A percentile compares a stretch with the other conserved stretches of the same genome.
phyloP scores from a whole-genome alignment of 2,113 vertebrate species.

The Falco punctatus region DNA sequence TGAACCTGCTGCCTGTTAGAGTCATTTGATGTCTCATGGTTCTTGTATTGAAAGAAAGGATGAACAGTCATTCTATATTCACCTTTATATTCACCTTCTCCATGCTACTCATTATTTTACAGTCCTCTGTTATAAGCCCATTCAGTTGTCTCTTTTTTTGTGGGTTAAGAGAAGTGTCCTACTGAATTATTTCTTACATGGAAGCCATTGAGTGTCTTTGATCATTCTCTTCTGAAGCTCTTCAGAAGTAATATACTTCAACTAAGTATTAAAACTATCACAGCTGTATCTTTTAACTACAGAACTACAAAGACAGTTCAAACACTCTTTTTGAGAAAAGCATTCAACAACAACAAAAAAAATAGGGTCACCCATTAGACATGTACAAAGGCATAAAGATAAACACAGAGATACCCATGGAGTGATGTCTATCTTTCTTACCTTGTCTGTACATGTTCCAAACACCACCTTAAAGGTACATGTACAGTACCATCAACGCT shows the following conservation, averaged over 20 bases:
- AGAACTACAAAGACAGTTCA: background rate
- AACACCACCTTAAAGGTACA: background rate
- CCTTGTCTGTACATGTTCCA: background rate
- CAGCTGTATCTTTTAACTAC: background rate
- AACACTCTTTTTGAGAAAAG: background rate
- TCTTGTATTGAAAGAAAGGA: conserved; percentile 3
- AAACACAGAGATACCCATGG: background rate
- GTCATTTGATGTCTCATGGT: background rate
- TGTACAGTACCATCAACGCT: background rate
- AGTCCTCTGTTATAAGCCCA: background rate
- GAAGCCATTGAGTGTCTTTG: background rate
- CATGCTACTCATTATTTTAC: conserved; percentile 7
- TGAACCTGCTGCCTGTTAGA: background rate
- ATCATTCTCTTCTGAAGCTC: background rate
- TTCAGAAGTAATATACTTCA: background rate
- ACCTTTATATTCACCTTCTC: conserved; percentile 17
- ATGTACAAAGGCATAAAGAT: background rate
- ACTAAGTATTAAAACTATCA: background rate
- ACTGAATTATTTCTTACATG: conserved; percentile 49
- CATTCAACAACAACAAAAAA: background rate
- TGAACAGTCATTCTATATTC: background rate
- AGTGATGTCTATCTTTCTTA: background rate
- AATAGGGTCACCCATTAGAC: background rate
- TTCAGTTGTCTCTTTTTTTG: background rate
- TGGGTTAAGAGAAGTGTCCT: conserved; percentile 15